Base-by-base conservation (phyloP, 2,113 vertebrate species). In the Rhombomys opimus region DNA sequence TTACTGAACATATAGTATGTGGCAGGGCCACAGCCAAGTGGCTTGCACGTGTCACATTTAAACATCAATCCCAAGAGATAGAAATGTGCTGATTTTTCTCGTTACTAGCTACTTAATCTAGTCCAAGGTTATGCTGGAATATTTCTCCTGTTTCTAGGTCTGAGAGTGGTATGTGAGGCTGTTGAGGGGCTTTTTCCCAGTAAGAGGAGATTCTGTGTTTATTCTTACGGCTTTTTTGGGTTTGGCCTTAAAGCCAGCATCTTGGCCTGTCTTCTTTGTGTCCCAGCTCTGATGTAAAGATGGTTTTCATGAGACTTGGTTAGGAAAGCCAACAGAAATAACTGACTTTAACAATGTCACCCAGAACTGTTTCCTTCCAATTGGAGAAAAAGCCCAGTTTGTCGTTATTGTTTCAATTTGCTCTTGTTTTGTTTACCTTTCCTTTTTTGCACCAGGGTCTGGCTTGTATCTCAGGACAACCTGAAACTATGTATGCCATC, bases 251-350 rank as follows among this genome's bases (percentile, higher is more conserved):
- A 52, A 38, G n/a, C 77, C 30, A 32, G 52, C 0, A 2, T 75
- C 68, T 73, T 89, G 41, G 54, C 76, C 38, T 95, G n/a, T 85
- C 52, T 14, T 7, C 30, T 87, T 35, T 76, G 32, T 88, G 35
- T 61, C 80, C 63, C 84, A 27, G 65, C 23, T 87, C 68, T 87
- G 46, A 7, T 20, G n/a, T 76, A 4, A 41, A 23, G 32, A 15
- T 81, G 52, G n/a, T 75, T 78, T 93, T 96, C 65, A 72, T 54
- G 65, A 96, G 92, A 5, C 41, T 87, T 84, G 8, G 17, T 91
- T 52, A 65, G 76, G 30, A 75, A 27, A 68, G 41, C 89, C 84
- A 30, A 14, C 35, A 94, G 70, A 93, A 78, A 57, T 84, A 65
- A 65, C 77, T 65, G 14, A 84, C 63, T 87, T 35, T 46, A 35